phyloP scores from a whole-genome alignment of 2,113 vertebrate genomes.

The Narcine bancroftii region DNA sequence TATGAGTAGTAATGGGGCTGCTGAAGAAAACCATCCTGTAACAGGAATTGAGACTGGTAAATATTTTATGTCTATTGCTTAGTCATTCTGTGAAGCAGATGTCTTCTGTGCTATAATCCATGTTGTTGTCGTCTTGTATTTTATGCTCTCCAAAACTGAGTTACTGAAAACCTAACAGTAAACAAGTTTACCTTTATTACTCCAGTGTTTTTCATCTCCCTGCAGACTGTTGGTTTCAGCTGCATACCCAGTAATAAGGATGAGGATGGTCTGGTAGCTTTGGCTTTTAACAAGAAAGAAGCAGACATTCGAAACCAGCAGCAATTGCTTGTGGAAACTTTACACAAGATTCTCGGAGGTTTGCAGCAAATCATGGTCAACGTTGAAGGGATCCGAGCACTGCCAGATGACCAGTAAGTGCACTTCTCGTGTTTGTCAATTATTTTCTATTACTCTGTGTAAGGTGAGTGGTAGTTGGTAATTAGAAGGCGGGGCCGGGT shows the following conservation, averaged over 20 bases:
- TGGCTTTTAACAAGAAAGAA: constrained; percentile 86
- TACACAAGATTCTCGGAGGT: constrained; percentile 87
- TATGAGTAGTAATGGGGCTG: background rate
- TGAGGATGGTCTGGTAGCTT: constrained; percentile 83
- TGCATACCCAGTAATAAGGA: constrained; percentile 86
- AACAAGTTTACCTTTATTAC: background rate
- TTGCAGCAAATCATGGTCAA: constrained; percentile 83
- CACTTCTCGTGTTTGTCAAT: background rate
- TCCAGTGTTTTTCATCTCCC: constrained; percentile 32
- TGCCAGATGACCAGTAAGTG: constrained; percentile 89
- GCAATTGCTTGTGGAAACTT: constrained; percentile 85
- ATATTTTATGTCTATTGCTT: too few relatives aligned
- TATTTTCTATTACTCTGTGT: background rate
- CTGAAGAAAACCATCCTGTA: background rate
- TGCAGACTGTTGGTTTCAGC: constrained; percentile 87
- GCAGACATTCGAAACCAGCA: constrained; percentile 79
- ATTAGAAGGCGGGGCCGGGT: too few relatives aligned
- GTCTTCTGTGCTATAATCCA: background rate
- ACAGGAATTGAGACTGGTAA: background rate
- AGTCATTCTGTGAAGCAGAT: background rate
- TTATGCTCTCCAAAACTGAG: background rate
- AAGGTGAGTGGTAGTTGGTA: background rate
- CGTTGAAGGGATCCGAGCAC: constrained; percentile 81
- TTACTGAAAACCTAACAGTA: background rate
- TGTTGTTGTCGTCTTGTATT: background rate